Evolutionary conservation across 2,113 vertebrate genomes (phyloP).

Genomic region (Lathamus discolor): DNA sequence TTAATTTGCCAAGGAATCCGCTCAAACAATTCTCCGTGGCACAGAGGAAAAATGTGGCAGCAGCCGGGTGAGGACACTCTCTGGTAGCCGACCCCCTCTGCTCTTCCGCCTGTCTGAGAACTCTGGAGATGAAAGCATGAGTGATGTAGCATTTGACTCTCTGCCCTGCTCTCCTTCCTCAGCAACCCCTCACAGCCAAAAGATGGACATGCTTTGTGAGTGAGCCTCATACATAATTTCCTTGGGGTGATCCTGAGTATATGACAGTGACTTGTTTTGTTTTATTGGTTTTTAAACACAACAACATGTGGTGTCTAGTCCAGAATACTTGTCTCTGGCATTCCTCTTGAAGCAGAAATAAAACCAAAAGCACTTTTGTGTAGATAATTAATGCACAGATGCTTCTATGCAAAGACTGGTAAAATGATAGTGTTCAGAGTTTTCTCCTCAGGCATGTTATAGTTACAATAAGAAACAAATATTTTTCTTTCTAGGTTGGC

Average conservation of each 20-base stretch:
- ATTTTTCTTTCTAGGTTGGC: conserved; percentile 76
- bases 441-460: not conserved
- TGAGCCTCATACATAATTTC: not conserved
- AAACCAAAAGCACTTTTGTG: not conserved
- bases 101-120: conserved; percentile 88
- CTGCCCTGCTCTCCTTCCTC: conserved; percentile 87
- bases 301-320: not conserved
- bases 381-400: not conserved
- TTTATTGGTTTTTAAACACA: not conserved
- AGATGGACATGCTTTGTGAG: conserved; percentile 73
- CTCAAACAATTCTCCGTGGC: conserved; percentile 89
- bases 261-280: not conserved
- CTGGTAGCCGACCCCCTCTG: conserved; percentile 81
- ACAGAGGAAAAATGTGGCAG: conserved; percentile 94
- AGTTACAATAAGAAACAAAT: not conserved
- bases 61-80: conserved; percentile 84
- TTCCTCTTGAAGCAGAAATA: not conserved
- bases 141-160: conserved; percentile 84
- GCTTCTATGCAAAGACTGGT: not conserved
- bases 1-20: conserved; percentile 81
- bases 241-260: not conserved
- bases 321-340: not conserved
- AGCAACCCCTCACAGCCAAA: conserved; percentile 77
- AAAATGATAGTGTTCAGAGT: not conserved
- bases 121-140: conserved; percentile 89